Evolutionary conservation across 2,888 invertebrate genomes (phyloP).

Genomic region (Julus scandinavius): DNA sequence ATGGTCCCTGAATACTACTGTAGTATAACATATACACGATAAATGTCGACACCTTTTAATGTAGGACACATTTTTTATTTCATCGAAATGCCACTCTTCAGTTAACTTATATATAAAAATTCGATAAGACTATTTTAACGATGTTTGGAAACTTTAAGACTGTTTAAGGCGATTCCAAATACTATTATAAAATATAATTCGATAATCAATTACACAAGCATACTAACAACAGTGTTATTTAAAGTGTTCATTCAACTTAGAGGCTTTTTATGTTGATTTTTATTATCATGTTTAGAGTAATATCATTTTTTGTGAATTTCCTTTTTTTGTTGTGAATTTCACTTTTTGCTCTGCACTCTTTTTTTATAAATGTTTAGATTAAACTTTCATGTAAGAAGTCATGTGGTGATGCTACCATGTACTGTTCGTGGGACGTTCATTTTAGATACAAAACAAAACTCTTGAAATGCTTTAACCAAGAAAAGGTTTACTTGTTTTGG

Average conservation of each 20-base stretch:
- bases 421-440: too few species aligned
- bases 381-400: too few species aligned
- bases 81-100: neutral
- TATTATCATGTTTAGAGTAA: neutral
- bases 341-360: too few species aligned
- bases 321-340: neutral
- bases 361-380: too few species aligned
- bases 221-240: neutral
- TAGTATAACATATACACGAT: neutral
- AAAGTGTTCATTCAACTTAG: neutral
- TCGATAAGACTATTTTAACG: neutral
- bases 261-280: neutral
- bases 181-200: neutral
- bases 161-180: neutral
- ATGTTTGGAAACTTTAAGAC: constrained; percentile 29
- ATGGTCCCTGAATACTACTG: constrained; percentile 17
- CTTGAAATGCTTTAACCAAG: too few species aligned
- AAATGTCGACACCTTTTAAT: neutral
- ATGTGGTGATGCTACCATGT: too few species aligned
- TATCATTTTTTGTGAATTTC: neutral
- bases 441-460: too few species aligned
- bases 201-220: neutral
- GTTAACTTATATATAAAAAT: neutral
- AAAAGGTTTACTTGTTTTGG: too few species aligned
- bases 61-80: neutral